A percentile compares a stretch with the other conserved stretches of the same genome.
Evolutionary conservation across 2,113 vertebrate genomes (phyloP).

Genomic region (Zeus faber): DNA sequence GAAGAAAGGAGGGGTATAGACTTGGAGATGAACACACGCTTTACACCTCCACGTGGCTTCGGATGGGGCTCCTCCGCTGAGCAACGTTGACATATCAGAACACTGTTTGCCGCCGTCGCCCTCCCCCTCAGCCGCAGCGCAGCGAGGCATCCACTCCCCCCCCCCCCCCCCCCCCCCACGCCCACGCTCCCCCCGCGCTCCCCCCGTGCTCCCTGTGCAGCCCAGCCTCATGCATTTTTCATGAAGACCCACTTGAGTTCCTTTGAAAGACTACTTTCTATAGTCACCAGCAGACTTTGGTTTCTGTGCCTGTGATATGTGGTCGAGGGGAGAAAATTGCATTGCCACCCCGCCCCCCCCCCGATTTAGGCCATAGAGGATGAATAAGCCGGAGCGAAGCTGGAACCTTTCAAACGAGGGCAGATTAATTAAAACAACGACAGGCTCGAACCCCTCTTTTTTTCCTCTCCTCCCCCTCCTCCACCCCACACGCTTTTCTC

Average conservation of each 20-base stretch:
- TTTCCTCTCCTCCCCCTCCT: too few species aligned
- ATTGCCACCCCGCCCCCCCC: too few species aligned
- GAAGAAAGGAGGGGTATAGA: too few species aligned
- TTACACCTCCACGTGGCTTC: too few species aligned
- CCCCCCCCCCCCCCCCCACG: too few species aligned
- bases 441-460: conserved; percentile 9
- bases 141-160: not conserved
- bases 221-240: conserved; percentile 72
- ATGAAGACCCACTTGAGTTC: conserved; percentile 60
- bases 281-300: conserved; percentile 53
- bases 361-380: conserved; percentile 50
- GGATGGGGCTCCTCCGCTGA: too few species aligned
- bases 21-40: too few species aligned
- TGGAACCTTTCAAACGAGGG: conserved; percentile 39
- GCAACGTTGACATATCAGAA: conserved; percentile 50
- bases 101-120: conserved; percentile 53
- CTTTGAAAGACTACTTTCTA: conserved; percentile 55
- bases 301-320: conserved; percentile 53
- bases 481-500: too few species aligned
- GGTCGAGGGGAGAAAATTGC: conserved; percentile 49
- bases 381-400: conserved; percentile 34
- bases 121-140: too few species aligned
- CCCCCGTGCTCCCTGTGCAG: conserved; percentile 29
- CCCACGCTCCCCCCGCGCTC: not conserved
- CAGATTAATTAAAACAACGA: conserved; percentile 49